Percentiles rank a stretch among this genome's conserved stretches.
phyloP scores from a whole-genome alignment of 2,113 vertebrate genomes.

The Phycodurus eques region DNA sequence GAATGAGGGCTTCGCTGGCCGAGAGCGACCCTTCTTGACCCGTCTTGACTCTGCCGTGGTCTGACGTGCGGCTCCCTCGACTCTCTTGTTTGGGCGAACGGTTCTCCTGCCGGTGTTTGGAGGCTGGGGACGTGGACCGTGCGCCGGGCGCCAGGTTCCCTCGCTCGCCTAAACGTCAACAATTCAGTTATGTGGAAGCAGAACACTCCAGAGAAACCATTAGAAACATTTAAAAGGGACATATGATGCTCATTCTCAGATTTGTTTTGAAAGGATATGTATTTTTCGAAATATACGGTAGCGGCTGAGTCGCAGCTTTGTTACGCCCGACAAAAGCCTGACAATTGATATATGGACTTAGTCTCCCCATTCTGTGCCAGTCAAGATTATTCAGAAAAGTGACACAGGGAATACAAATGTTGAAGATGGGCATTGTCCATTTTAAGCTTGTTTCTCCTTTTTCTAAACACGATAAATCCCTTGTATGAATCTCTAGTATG shows the following conservation, averaged over 20 bases:
- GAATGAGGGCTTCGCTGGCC: constrained; percentile 88
- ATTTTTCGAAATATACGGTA: neutral
- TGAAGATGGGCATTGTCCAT: neutral
- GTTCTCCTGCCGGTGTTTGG: constrained; percentile 85
- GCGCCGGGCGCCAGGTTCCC: constrained; percentile 79
- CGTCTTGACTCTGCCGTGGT: constrained; percentile 83
- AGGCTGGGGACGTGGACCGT: constrained; percentile 79
- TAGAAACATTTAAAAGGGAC: neutral
- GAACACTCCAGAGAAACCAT: neutral
- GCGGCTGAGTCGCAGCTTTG: too few relatives aligned
- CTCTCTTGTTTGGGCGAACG: constrained; percentile 84
- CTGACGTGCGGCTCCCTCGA: constrained; percentile 79
- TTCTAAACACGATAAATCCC: neutral
- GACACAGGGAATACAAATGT: neutral
- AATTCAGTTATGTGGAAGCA: constrained; percentile 40
- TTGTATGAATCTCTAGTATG: neutral
- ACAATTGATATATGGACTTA: neutral
- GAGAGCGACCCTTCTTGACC: constrained; percentile 77
- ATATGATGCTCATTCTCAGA: neutral
- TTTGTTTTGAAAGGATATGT: neutral
- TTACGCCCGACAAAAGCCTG: neutral
- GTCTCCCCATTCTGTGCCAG: too few relatives aligned
- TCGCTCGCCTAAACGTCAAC: constrained; percentile 81
- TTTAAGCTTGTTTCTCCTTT: neutral
- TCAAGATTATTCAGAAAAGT: neutral